Evolutionary conservation across 2,888 invertebrate genomes (phyloP), one percentile per base, ranked within the genome.

Genomic region (Gryllus longicercus): DNA sequence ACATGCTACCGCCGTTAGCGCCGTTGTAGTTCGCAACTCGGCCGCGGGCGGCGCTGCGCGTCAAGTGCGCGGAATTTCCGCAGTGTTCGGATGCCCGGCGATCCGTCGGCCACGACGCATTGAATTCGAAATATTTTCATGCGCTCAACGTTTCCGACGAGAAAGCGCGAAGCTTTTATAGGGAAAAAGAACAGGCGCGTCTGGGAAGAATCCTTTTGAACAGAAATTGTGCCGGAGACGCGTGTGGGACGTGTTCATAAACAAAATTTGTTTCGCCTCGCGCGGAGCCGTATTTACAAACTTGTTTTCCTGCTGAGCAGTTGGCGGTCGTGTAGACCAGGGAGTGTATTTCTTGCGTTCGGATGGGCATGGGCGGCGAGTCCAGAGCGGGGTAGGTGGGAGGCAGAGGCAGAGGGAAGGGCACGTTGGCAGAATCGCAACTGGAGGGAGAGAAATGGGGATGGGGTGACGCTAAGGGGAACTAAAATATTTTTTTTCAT

Each of bases 241-340:
- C n/a, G 14, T 63, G 63, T 63, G 8, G 4, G n/a, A n/a, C 63
- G n/a, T 16, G 63, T 63, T 14, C 63, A 63, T 63, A 63, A 63
- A 63, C 63, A 63, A 63, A 63, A 63, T 63, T 63, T 63, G 63
- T 63, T 63, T 63, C 63, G 63, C 63, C n/a, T 63, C 16, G 63
- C n/a, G 38, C 38, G 38, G 4, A 5, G 5, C 5, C 38, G 38
- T 38, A 38, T 38, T 38, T 38, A 38, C 38, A 38, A 38, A 38
- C 38, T 38, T 38, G 38, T 38, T 38, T 38, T 38, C 8, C 38
- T 38, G 38, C 38, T 38, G 38, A 38, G 38, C 38, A 38, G 38
- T 38, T 38, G 8, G 38, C 38, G 38, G 38, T 38, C 38, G 63
- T 11, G 63, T 16, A n/a, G 14, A 63, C 16, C n/a, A 63, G 63